Percentiles rank a stretch among this genome's conserved stretches.
Evolutionary conservation across 2,113 vertebrate species (phyloP).

Genomic region (Ctenodactylus gundi): DNA sequence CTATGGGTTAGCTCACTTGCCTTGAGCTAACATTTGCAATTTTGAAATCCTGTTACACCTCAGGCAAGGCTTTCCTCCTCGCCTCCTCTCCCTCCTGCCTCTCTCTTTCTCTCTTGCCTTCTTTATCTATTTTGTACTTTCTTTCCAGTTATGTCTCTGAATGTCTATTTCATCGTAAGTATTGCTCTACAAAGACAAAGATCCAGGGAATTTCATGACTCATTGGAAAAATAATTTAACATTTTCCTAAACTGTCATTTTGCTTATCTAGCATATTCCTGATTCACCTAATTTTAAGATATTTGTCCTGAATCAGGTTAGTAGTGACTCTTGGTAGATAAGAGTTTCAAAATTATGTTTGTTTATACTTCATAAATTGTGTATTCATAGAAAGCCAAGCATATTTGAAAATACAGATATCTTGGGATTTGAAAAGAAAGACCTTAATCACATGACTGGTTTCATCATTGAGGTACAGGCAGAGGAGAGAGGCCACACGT

Average conservation of each 20-base stretch:
- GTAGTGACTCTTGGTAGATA: not conserved
- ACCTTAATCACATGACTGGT: not conserved
- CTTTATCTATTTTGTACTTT: not conserved
- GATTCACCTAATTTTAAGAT: not conserved
- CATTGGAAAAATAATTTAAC: not conserved
- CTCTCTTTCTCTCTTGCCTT: not conserved
- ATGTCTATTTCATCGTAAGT: not conserved
- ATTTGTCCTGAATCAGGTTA: not conserved
- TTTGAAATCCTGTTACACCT: not conserved
- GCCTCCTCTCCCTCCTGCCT: accelerated
- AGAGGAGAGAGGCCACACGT: not conserved
- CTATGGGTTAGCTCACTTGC: too few species aligned
- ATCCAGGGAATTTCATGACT: not conserved
- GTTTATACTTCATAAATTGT: not conserved
- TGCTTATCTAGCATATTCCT: not conserved
- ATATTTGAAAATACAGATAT: not conserved
- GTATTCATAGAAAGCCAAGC: not conserved
- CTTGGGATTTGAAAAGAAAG: not conserved
- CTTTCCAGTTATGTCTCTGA: not conserved
- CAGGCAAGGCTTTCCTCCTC: not conserved
- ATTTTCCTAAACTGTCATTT: not conserved
- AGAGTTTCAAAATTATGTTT: not conserved
- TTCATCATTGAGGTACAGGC: not conserved
- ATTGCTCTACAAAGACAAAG: not conserved
- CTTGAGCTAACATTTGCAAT: not conserved